Evolutionary conservation across 2,113 vertebrate species (phyloP).

Genomic region (Indicator maculatus): DNA sequence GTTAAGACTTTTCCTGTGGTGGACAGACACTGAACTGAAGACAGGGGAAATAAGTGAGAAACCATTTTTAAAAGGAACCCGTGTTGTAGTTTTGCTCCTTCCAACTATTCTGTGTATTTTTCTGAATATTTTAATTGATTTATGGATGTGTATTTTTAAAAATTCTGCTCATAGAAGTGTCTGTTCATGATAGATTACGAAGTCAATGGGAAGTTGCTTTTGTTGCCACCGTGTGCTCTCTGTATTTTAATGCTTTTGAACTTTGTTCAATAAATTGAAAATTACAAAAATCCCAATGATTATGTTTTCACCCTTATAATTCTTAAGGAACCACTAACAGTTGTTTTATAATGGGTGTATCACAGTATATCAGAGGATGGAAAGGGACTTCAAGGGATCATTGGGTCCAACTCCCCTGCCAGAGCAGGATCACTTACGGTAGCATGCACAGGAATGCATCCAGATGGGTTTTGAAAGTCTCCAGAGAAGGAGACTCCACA

Average conservation of each 20-base stretch:
- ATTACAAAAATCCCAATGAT: background rate
- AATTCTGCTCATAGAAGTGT: conserved; percentile 24
- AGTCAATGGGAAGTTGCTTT: conserved; percentile 23
- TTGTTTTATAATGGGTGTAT: background rate
- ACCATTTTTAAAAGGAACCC: conserved; percentile 27
- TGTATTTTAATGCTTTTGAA: conserved; percentile 43
- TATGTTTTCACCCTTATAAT: background rate
- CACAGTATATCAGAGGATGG: no score
- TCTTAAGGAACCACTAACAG: background rate
- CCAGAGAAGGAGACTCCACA: no score
- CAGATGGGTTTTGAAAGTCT: no score
- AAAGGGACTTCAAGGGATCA: no score
- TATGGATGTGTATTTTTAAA: conserved; percentile 23
- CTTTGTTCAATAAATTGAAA: conserved; percentile 26
- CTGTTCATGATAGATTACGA: conserved; percentile 4
- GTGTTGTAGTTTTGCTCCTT: background rate
- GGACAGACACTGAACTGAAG: conserved; percentile 16
- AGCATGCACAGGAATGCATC: no score
- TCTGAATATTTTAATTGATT: conserved; percentile 23
- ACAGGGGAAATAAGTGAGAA: background rate
- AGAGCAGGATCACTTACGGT: no score
- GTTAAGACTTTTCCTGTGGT: conserved; percentile 20
- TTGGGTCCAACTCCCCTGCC: no score
- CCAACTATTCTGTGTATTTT: conserved; percentile 48
- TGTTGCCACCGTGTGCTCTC: background rate